Base-by-base conservation (phyloP, 2,797 vertebrate species). In the Zalophus californianus region DNA sequence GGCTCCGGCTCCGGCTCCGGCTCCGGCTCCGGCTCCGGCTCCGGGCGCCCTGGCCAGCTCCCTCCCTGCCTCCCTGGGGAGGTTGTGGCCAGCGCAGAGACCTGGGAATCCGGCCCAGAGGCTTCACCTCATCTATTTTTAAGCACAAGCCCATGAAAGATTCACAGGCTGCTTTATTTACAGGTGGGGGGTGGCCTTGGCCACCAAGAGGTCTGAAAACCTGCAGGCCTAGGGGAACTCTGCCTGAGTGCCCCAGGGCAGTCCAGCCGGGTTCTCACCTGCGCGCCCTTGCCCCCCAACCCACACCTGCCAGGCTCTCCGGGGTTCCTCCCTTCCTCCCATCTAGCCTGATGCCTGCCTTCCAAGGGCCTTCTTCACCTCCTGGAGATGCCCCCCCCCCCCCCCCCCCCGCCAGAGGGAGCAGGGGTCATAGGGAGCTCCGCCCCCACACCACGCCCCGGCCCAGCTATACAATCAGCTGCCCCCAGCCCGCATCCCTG, bases 141-240 rank as follows among this genome's bases (percentile, higher is more conserved):
- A 96, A 98, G 82, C 56, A 56, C 77, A 25, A 85, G 41, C 58
- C 64, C 77, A 97, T 97, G 94, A 97, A 97, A 98, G 84, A 97
- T 93, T 96, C 94, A 97, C 52, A 27, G 94, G 60, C 92, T 18
- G 23, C 80, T 95, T 90, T 82, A 82, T 56, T 90, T 90, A 96
- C 87, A 90, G 92, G 87, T 54, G 80, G 41, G 0, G 79, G 62
- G 16, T 3, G 29, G 91, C 35, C 3, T 25, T 3, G 2, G 32
- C 1, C 86, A 38, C 35, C 79, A 14, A 4, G 80, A n/a, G 48
- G 21, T 9, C 35, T 0, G 8, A 20, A 52, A 48, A 20, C 48
- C 15, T 0, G 11, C 16, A 38, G 88, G 78, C 20, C 60, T 3
- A 0, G 13, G 29, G 1, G 2, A 11, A 12, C 23, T 8, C 18